Base-by-base conservation (phyloP, 2,888 invertebrate species). In the Peribatodes rhomboidaria region DNA sequence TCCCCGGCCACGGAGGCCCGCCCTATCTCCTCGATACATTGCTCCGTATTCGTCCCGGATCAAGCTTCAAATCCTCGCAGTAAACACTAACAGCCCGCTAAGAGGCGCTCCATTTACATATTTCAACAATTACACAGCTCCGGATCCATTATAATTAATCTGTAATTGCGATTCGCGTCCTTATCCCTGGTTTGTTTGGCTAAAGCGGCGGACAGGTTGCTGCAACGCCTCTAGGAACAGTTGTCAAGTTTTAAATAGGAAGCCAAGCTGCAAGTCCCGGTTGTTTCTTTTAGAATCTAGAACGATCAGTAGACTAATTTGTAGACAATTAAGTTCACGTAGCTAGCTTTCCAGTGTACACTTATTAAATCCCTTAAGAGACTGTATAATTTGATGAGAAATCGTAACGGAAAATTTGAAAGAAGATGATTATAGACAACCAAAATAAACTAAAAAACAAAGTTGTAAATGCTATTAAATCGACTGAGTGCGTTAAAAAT, bases 141-240 rank as follows among this genome's bases (percentile, higher is more conserved):
- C 73, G 73, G 79, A 83, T 83, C 84, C 83, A 84, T 87, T 86
- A 86, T 85, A 85, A 86, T 86, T 87, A 88, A 88, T 87, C 83
- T 79, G 81, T 82, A 85, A 86, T 87, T 82, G 84, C 81, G 78
- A 81, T 79, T 82, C 80, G 75, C 72, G 71, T 71, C 76, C 76
- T 80, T 79, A 77, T 70, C 76, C 70, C 69, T 27, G 74, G 79
- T 76, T 79, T 84, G 85, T 85, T 86, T 85, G 84, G 74, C 42
- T 35, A 37, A 57, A 44, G 35, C 46, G 14, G 46, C 14, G 47
- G 46, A 20, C 57, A 22, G n/a, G 47, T 35, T 22, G 20, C 31
- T 13, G 54, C 20, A 14, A 31, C 16, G 27, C 16, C 54, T 7
- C 13, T 37, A 16, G 11, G 47, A 31, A 31, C 47, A 10, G n/a